These are phyloP conservation scores for Drosophila truncata DNA, from an alignment of 1,140 invertebrate genomes.

Conservation along the genomic window DNA sequence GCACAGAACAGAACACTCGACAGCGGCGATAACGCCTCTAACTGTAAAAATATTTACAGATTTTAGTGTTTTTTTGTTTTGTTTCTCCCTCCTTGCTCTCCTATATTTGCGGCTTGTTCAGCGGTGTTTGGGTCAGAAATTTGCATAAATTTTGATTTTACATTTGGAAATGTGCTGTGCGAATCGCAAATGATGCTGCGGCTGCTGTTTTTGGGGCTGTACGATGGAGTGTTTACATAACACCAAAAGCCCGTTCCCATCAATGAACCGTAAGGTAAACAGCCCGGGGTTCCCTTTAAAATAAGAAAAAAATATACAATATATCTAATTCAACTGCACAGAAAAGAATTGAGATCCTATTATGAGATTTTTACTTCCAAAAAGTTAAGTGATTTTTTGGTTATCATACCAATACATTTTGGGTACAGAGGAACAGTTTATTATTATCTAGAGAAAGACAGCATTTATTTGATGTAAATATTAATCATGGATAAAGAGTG, in stretches of 20 bases:
- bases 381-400: not conserved
- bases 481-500: too few relatives aligned
- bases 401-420: not conserved
- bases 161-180: constrained; percentile 65
- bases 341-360: not conserved
- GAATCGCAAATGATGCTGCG: constrained; percentile 48
- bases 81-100: constrained; percentile 8
- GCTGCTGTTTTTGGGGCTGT: constrained; percentile 23
- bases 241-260: constrained; percentile 64
- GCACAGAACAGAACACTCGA: constrained; percentile 53
- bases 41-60: constrained; percentile 78
- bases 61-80: constrained; percentile 28
- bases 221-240: constrained; percentile 75
- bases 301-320: not conserved
- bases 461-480: too few relatives aligned
- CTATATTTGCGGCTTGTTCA: constrained; percentile 41
- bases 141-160: constrained; percentile 76
- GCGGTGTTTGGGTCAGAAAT: constrained; percentile 50
- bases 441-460: too few relatives aligned
- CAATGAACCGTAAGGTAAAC: constrained; percentile 79
- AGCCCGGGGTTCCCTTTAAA: constrained; percentile 40
- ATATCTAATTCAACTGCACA: not conserved
- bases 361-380: not conserved
- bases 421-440: too few relatives aligned
- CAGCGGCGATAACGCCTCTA: constrained; percentile 69